Conservation (phyloP, 2,113 vertebrate species). For the Rhea americana region DNA sequence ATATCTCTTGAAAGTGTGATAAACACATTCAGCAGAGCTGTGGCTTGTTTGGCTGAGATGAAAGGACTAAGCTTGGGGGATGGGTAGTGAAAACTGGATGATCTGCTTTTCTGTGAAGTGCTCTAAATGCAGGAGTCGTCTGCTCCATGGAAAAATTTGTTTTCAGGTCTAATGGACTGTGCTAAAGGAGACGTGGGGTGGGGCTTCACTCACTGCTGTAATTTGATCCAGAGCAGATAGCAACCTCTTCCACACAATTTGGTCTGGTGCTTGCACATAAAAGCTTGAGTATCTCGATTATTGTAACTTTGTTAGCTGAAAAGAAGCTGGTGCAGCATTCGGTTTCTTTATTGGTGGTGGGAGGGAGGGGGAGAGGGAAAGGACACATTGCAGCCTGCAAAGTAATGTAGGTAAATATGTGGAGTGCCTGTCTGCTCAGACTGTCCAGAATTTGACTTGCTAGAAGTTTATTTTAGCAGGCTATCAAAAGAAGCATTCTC, state of each 20-base stretch:
- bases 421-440: slow-evolving; percentile 30
- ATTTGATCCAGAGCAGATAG: slow-evolving; percentile 93
- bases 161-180: slow-evolving; percentile 89
- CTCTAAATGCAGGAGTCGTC: slow-evolving; percentile 85
- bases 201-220: slow-evolving; percentile 89
- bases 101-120: slow-evolving; percentile 81
- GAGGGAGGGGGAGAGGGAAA: slow-evolving; percentile 22
- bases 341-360: slow-evolving; percentile 62
- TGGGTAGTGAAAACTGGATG: slow-evolving; percentile 81
- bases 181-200: slow-evolving; percentile 88
- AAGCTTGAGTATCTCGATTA: slow-evolving; percentile 78
- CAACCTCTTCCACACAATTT: slow-evolving; percentile 84
- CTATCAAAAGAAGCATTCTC: slow-evolving; percentile 61
- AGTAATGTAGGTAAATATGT: slow-evolving; percentile 65
- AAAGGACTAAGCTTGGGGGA: slow-evolving; percentile 83
- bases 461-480: slow-evolving; percentile 70
- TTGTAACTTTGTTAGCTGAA: slow-evolving; percentile 77
- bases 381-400: slow-evolving; percentile 37
- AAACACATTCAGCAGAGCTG: slow-evolving; percentile 87
- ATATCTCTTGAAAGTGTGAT: slow-evolving; percentile 90
- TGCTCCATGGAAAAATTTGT: slow-evolving; percentile 88
- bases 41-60: slow-evolving; percentile 86
- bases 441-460: slow-evolving; percentile 57
- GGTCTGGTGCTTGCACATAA: slow-evolving; percentile 78
- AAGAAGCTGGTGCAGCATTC: slow-evolving; percentile 71